Evolutionary conservation across 2,888 invertebrate genomes (phyloP), one percentile per base, ranked within the genome.

Genomic region (Aethes cnicana): DNA sequence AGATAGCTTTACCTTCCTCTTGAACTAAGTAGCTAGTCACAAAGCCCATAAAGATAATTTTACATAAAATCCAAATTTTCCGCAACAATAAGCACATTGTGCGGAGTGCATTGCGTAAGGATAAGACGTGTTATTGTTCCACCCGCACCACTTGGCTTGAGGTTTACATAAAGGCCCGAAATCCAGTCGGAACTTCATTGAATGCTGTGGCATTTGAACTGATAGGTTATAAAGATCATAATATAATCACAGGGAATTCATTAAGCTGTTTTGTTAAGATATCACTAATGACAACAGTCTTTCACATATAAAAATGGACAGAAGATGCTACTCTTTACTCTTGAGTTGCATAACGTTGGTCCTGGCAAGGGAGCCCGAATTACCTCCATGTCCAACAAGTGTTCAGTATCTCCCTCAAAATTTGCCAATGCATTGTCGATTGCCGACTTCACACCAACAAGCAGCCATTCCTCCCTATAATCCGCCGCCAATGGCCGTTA

Each of bases 351-450:
- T 69, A 5, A 30, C 61, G 3, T 35, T 39, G 11, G 39, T 60
- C 4, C 46, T 54, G 12, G 68, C 76, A 7, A 63, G 69, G n/a
- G 69, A 76, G 21, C 68, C 72, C 1, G 76, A 80, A 1, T 64
- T 88, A 20, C 88, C 88, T 4, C 43, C 73, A 63, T 88, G 88
- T 58, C 88, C 88, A 1, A 76, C 77, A 1, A 72, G 76, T 30
- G 60, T 83, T 21, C 69, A 78, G 32, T 87, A 60, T 58, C 79
- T 87, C 16, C 88, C 88, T 11, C 86, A 86, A 64, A 74, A 66
- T 32, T 64, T 88, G 9, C 88, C 88, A 0, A 82, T 88, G 86
- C 88, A 88, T 59, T 88, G 88, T 8, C 41, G 39, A 2, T 9
- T 39, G 16, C 53, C 8, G 48, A 55, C 23, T 64, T 62, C 4